Conservation (phyloP, 1,140 invertebrate genomes). For the Aphelinus atriplicis region DNA sequence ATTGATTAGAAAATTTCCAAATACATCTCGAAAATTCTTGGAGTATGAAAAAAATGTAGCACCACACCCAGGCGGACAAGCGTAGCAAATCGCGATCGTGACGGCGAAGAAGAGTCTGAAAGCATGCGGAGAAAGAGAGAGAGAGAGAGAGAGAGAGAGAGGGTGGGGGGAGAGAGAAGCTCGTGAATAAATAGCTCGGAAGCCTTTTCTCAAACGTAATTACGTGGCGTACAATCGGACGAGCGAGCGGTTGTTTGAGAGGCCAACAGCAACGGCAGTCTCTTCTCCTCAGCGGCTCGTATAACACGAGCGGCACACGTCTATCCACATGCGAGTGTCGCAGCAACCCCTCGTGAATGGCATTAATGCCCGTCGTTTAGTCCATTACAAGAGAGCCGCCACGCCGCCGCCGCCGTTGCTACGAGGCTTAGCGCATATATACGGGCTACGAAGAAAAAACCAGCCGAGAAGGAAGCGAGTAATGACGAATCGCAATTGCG, state of each 20-base stretch:
- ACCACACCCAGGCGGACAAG: too few relatives aligned
- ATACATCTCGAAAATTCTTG: too few relatives aligned
- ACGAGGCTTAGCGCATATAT: neutral
- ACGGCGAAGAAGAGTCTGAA: too few relatives aligned
- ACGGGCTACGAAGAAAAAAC: too few relatives aligned
- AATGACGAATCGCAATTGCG: constrained; percentile 15
- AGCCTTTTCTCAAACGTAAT: constrained; percentile 28
- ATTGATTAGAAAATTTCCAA: too few relatives aligned
- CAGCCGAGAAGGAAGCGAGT: neutral
- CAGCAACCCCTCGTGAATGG: constrained; percentile 18
- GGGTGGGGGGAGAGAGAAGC: too few relatives aligned
- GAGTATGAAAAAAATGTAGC: too few relatives aligned
- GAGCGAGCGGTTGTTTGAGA: neutral
- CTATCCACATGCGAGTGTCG: neutral
- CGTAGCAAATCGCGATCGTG: too few relatives aligned
- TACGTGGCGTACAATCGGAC: constrained; percentile 7
- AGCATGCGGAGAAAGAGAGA: too few relatives aligned
- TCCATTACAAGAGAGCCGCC: constrained; percentile 5
- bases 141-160: too few relatives aligned
- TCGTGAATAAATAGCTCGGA: constrained; percentile 19
- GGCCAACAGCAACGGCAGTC: too few relatives aligned
- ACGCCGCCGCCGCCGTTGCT: neutral
- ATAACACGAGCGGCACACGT: neutral
- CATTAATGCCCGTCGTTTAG: constrained; percentile 25
- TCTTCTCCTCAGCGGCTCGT: neutral